A percentile compares a stretch with the other conserved stretches of the same genome.
Evolutionary conservation across 2,113 vertebrate genomes (phyloP).

Genomic region (Pyrgilauda ruficollis): DNA sequence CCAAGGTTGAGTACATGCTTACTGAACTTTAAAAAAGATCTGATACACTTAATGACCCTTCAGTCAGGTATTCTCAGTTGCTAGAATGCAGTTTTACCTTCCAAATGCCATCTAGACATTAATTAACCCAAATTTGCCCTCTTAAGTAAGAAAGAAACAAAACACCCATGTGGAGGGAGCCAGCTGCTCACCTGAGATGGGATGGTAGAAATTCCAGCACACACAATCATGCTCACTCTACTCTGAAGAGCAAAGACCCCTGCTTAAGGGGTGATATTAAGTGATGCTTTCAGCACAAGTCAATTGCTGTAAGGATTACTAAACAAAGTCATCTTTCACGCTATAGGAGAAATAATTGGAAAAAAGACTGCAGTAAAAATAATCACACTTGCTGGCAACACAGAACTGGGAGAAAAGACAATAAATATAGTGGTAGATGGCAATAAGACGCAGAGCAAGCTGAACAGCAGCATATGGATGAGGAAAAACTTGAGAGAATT

Average conservation of each 20-base stretch:
- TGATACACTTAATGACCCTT: background rate
- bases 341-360: background rate
- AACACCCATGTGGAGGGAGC: background rate
- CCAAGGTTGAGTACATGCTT: background rate
- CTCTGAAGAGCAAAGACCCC: background rate
- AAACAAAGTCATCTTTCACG: slow-evolving; percentile 22
- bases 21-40: background rate
- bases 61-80: background rate
- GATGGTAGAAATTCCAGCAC: background rate
- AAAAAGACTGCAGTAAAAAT: slow-evolving; percentile 14
- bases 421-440: slow-evolving; percentile 3
- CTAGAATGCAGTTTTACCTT: background rate
- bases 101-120: background rate
- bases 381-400: background rate
- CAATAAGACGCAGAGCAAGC: slow-evolving; percentile 17
- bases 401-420: background rate
- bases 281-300: background rate
- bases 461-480: background rate
- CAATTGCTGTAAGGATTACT: slow-evolving; percentile 14
- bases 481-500: background rate
- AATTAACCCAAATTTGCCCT: background rate
- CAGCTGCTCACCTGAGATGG: background rate
- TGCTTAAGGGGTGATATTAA: background rate
- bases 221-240: background rate
- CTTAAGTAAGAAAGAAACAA: background rate